Conservation (phyloP, 2,797 vertebrate genomes). For the Cichlasoma orientale region DNA sequence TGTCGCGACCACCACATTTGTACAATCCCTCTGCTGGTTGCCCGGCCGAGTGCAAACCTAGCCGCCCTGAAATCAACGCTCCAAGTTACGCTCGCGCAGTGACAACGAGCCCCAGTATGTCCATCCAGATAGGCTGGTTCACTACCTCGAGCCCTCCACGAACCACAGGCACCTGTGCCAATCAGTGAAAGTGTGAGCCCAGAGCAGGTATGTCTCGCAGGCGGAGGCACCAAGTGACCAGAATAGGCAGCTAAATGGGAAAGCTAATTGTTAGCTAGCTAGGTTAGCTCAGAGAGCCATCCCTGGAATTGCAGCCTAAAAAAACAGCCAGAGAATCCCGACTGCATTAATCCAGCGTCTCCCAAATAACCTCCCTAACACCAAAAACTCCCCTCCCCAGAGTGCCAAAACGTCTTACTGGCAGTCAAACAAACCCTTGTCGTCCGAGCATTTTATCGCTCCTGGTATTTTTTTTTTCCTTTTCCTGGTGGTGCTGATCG, state of each 20-base stretch:
- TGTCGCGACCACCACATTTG: conserved; percentile 78
- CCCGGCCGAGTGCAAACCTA: conserved; percentile 75
- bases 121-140: conserved; percentile 52
- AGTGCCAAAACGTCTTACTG: conserved; percentile 26
- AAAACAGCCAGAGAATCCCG: conserved; percentile 47
- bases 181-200: background rate
- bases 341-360: conserved; percentile 19
- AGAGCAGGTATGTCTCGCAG: conserved; percentile 32
- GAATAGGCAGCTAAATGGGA: conserved; percentile 48
- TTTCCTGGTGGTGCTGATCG: conserved; percentile 60
- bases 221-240: conserved; percentile 46
- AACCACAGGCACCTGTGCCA: background rate
- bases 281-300: conserved; percentile 72
- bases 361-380: background rate
- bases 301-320: conserved; percentile 63
- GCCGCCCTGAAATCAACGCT: conserved; percentile 75
- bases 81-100: conserved; percentile 65
- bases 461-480: conserved; percentile 56
- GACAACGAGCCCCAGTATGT: conserved; percentile 63
- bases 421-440: conserved; percentile 48
- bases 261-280: conserved; percentile 70
- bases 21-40: conserved; percentile 47
- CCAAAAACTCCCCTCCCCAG: background rate
- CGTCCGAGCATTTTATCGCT: conserved; percentile 64
- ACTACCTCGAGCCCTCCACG: conserved; percentile 23